phyloP scores from a whole-genome alignment of 1,140 invertebrate genomes.

The Delia radicum region DNA sequence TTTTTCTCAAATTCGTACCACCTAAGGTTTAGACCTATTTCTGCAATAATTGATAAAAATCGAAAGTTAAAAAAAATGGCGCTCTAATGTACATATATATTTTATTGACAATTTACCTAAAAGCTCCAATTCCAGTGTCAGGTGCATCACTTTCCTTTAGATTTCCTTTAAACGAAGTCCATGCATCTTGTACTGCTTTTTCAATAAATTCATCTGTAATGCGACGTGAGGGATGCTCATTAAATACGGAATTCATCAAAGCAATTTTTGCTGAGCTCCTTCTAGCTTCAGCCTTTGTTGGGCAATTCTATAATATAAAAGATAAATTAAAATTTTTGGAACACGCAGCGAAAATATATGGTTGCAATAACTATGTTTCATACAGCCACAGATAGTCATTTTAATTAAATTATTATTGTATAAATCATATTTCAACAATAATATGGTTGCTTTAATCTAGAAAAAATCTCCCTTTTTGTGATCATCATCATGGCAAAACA shows the following conservation, averaged over 20 bases:
- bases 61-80: too few relatives aligned
- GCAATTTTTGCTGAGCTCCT: slow-evolving; percentile 93
- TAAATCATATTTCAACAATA: too few relatives aligned
- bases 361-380: too few relatives aligned
- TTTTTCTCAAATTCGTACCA: too few relatives aligned
- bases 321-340: background rate
- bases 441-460: too few relatives aligned
- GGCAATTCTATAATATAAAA: slow-evolving; percentile 77
- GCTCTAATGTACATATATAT: too few relatives aligned
- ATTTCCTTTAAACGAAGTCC: slow-evolving; percentile 66
- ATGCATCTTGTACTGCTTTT: slow-evolving; percentile 86
- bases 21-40: too few relatives aligned
- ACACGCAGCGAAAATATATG: too few relatives aligned
- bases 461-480: background rate
- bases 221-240: slow-evolving; percentile 89
- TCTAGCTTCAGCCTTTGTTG: slow-evolving; percentile 90
- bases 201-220: slow-evolving; percentile 94
- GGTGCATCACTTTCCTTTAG: slow-evolving; percentile 73
- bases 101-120: slow-evolving; percentile 66
- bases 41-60: too few relatives aligned
- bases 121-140: slow-evolving; percentile 86
- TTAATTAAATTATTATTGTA: too few relatives aligned
- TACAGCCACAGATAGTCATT: too few relatives aligned
- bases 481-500: too few relatives aligned
- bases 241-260: slow-evolving; percentile 95